These are phyloP conservation scores for Calosoma granatense DNA, from an alignment of 1,140 invertebrate species.

Conservation along the genomic window DNA sequence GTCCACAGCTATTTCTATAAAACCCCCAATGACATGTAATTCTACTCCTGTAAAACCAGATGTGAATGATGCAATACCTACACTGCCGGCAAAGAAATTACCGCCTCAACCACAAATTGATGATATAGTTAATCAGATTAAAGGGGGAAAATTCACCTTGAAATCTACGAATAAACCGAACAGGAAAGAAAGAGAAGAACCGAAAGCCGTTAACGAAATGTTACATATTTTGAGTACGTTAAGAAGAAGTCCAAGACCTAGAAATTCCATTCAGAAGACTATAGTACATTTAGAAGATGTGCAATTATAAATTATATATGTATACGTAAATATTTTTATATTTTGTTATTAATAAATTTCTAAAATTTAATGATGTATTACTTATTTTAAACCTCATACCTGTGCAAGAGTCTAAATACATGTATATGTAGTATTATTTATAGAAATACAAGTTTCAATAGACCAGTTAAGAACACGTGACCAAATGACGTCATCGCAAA, in stretches of 20 bases:
- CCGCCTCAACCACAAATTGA: slow-evolving; percentile 42
- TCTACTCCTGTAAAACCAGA: not conserved
- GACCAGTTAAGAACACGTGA: no score
- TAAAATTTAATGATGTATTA: no score
- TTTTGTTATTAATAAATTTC: no score
- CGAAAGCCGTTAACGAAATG: slow-evolving; percentile 60
- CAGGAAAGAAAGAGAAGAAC: slow-evolving; percentile 46
- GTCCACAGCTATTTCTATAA: slow-evolving; percentile 35
- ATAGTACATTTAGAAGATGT: not conserved
- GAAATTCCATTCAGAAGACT: not conserved
- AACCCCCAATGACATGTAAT: slow-evolving; percentile 23
- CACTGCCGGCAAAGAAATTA: not conserved
- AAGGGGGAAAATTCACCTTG: slow-evolving; percentile 60
- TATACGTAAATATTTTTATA: no score
- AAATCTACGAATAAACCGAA: slow-evolving; percentile 44
- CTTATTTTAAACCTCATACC: not conserved
- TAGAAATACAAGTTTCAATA: not conserved
- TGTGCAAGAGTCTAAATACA: not conserved
- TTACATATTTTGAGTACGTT: slow-evolving; percentile 59
- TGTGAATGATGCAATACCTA: not conserved
- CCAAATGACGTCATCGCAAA: no score
- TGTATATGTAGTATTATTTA: not conserved
- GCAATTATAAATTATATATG: not conserved
- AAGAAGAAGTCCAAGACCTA: slow-evolving; percentile 40
- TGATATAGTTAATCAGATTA: slow-evolving; percentile 64